A percentile compares a stretch with the other conserved stretches of the same genome.
These are phyloP conservation scores for Oncorhynchus keta DNA, from an alignment of 2,113 vertebrate species.

Conservation along the genomic window DNA sequence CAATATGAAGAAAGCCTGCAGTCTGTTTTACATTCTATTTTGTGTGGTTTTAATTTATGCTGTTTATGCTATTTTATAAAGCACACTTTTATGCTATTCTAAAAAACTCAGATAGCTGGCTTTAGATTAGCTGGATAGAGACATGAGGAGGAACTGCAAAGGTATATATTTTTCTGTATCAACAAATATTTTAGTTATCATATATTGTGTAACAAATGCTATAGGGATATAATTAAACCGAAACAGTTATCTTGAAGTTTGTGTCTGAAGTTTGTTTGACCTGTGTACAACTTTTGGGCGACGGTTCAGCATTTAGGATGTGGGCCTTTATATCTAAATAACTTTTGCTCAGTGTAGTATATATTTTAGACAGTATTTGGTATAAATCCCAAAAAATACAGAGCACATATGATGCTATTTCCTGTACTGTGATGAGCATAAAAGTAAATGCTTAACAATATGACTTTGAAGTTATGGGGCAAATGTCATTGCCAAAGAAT, in stretches of 20 bases:
- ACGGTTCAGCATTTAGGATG: neutral
- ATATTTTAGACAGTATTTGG: no score
- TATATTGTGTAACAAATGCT: neutral
- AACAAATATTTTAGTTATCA: neutral
- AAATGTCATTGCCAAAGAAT: constrained; percentile 6
- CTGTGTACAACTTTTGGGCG: neutral
- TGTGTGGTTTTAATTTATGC: constrained; percentile 25
- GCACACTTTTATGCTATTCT: constrained; percentile 4
- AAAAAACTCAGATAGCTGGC: constrained; percentile 1
- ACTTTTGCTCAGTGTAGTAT: no score
- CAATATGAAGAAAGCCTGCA: constrained; percentile 12
- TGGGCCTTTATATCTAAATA: no score
- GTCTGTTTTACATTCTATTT: constrained; percentile 30
- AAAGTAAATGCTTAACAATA: neutral
- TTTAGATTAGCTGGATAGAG: neutral
- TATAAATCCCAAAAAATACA: no score
- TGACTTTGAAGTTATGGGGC: neutral
- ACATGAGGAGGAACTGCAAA: no score
- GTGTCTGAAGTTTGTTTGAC: neutral
- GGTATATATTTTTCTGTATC: neutral
- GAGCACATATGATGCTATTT: neutral
- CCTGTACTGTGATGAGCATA: neutral
- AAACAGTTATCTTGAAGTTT: neutral
- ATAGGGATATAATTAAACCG: neutral
- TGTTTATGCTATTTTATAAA: constrained; percentile 24